These are phyloP conservation scores for Drusus annulatus DNA, from an alignment of 1,140 invertebrate genomes.

Conservation along the genomic window DNA sequence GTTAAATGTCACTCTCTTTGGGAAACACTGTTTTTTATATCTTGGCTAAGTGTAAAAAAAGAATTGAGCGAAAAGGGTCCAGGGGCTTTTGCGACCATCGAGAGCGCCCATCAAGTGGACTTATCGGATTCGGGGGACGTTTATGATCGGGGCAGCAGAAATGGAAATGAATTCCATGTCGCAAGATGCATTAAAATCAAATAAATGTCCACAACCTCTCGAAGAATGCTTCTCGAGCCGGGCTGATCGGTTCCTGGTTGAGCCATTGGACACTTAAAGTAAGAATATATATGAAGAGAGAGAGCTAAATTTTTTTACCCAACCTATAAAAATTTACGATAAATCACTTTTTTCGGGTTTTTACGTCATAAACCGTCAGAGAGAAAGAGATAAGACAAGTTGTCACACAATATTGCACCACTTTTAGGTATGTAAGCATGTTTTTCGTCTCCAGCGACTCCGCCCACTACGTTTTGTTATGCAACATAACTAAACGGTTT, in stretches of 20 bases:
- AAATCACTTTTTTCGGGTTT: too few species aligned
- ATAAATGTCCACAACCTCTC: not conserved
- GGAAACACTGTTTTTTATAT: not conserved
- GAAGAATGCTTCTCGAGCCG: not conserved
- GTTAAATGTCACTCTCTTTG: not conserved
- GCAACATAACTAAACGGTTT: too few species aligned
- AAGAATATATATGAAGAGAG: too few species aligned
- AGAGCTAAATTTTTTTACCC: too few species aligned
- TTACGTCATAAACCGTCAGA: too few species aligned
- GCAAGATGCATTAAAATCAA: not conserved
- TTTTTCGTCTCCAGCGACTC: too few species aligned
- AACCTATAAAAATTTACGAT: too few species aligned
- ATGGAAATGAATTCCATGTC: not conserved
- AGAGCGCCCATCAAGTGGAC: not conserved
- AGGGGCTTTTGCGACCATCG: not conserved
- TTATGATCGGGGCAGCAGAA: not conserved
- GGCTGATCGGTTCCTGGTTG: not conserved
- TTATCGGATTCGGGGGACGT: not conserved
- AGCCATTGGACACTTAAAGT: too few species aligned
- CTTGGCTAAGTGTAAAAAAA: not conserved
- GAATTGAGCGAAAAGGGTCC: not conserved
- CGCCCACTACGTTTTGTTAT: too few species aligned
- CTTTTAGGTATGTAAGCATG: too few species aligned
- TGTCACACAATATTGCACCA: too few species aligned
- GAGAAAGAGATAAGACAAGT: too few species aligned